These are phyloP conservation scores for Ochropleura leucogaster DNA, from an alignment of 2,888 invertebrate genomes.

Conservation along the genomic window DNA sequence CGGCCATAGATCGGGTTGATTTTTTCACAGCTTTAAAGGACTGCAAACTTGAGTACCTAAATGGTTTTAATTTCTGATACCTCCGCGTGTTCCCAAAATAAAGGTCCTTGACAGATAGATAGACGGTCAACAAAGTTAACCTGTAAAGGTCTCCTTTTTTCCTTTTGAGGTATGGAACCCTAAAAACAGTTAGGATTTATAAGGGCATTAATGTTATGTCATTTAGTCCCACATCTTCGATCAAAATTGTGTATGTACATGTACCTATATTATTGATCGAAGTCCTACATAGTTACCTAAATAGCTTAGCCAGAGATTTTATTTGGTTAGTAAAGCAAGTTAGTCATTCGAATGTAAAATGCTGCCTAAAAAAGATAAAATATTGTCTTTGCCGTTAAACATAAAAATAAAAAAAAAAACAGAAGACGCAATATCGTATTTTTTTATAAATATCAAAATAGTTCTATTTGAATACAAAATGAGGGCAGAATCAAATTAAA, in stretches of 20 bases:
- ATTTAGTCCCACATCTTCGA: not conserved
- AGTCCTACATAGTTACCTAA: not conserved
- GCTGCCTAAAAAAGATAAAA: not conserved
- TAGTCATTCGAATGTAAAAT: not conserved
- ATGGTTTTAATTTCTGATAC: no score
- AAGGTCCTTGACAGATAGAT: no score
- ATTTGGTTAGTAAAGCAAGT: not conserved
- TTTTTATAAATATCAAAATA: conserved; percentile 37
- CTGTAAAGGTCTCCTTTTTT: no score
- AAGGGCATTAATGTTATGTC: not conserved
- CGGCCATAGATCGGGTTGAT: no score
- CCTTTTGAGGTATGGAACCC: no score
- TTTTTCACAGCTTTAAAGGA: no score
- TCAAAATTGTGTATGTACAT: no score
- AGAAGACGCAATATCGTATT: conserved; percentile 31
- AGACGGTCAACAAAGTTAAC: no score
- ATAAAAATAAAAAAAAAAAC: conserved; percentile 7
- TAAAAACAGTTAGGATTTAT: no score
- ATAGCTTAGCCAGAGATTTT: not conserved
- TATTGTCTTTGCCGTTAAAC: not conserved
- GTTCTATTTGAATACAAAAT: conserved; percentile 61
- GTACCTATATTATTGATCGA: no score
- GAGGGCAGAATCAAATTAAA: conserved; percentile 64
- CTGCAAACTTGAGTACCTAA: no score
- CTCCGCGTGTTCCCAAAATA: no score